Evolutionary conservation across 2,888 invertebrate genomes (phyloP).

Genomic region (Epinotia ramella): DNA sequence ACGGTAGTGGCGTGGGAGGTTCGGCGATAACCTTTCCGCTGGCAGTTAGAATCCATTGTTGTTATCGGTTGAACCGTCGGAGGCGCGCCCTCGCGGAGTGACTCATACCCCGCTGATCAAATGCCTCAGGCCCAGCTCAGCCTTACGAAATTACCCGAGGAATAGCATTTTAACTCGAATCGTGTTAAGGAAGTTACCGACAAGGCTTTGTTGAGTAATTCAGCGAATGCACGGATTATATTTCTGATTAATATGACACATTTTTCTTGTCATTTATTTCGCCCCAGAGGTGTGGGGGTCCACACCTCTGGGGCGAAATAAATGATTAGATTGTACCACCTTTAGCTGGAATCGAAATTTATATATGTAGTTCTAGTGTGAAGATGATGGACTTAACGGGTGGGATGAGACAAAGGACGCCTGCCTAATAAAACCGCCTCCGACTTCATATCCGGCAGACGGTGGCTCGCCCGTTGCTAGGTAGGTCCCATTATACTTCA

Average conservation of each 20-base stretch:
- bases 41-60: slow-evolving; percentile 56
- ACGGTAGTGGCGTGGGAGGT: slow-evolving; percentile 36
- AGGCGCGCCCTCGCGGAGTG: slow-evolving; percentile 59
- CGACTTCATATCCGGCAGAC: too few relatives aligned
- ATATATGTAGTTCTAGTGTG: too few relatives aligned
- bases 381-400: too few relatives aligned
- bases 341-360: background rate
- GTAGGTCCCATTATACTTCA: too few relatives aligned
- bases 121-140: slow-evolving; percentile 58
- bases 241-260: slow-evolving; percentile 44
- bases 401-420: too few relatives aligned
- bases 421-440: too few relatives aligned
- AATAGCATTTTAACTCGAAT: slow-evolving; percentile 61
- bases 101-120: slow-evolving; percentile 64
- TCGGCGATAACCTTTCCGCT: slow-evolving; percentile 48
- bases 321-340: background rate
- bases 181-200: slow-evolving; percentile 67
- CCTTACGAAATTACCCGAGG: slow-evolving; percentile 66
- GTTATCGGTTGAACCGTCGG: slow-evolving; percentile 52
- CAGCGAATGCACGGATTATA: slow-evolving; percentile 49
- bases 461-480: too few relatives aligned
- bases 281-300: too few relatives aligned
- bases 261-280: too few relatives aligned
- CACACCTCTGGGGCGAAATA: background rate
- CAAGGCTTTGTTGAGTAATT: slow-evolving; percentile 62